phyloP scores from a whole-genome alignment of 2,888 invertebrate genomes.

The Stegophylla sp. region DNA sequence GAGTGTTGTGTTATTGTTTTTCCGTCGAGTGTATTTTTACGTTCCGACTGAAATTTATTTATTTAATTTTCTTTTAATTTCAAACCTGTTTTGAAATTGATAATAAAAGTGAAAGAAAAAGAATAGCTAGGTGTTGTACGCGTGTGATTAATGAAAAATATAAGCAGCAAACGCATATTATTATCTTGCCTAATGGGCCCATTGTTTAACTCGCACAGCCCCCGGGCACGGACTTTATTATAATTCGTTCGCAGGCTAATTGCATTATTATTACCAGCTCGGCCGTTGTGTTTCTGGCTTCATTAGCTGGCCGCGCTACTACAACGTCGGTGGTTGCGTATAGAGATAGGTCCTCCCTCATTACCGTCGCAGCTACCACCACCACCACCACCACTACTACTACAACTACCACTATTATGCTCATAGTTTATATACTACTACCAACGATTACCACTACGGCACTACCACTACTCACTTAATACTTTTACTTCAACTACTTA shows the following conservation, averaged over 20 bases:
- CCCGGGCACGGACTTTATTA: neutral
- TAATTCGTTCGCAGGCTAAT: conserved; percentile 15
- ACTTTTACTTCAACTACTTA: too few species aligned
- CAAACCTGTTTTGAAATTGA: too few species aligned
- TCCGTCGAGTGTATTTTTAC: too few species aligned
- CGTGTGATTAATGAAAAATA: conserved; percentile 12
- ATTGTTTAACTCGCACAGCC: conserved; percentile 6
- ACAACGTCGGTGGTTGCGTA: too few species aligned
- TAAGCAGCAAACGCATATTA: neutral
- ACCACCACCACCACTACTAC: neutral
- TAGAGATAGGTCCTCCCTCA: neutral
- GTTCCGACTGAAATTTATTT: too few species aligned
- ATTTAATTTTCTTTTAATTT: too few species aligned
- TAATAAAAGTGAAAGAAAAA: neutral
- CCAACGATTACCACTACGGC: too few species aligned
- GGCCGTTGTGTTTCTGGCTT: conserved; percentile 3
- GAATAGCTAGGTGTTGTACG: too few species aligned
- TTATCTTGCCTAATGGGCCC: conserved; percentile 23
- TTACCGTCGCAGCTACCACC: neutral
- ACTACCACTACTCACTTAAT: too few species aligned
- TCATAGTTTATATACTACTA: too few species aligned
- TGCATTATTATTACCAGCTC: conserved; percentile 42
- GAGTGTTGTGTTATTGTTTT: too few species aligned
- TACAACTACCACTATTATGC: too few species aligned
- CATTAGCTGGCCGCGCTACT: neutral